Base-by-base conservation (phyloP, 1,140 invertebrate species). In the Drosophila equinoxialis region DNA sequence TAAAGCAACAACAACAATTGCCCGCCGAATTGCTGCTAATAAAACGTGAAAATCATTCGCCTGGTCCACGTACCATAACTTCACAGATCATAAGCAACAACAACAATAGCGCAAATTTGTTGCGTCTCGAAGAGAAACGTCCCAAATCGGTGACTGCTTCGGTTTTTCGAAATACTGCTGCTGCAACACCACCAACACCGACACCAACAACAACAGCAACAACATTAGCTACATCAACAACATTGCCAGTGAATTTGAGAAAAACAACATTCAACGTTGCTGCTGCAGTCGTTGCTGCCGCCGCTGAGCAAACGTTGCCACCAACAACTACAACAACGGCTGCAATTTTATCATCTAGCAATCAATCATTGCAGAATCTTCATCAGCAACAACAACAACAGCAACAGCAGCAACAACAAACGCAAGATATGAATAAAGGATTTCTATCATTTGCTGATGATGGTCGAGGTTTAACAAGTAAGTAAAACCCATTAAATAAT, bases 401-500 rank as follows among this genome's bases (percentile, higher is more conserved):
- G 17, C 57, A 72, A 17, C 72, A 77, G 14, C 82, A 79, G 68
- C 96, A 96, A 67, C 71, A 68, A 77, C 95, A 96, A 90, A 96
- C 97, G 68, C 95, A 97, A 94, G 97, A 98, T 92, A 98, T 98
- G 97, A 97, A 96, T 93, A 96, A 97, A 93, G 96, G 96, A 82
- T 98, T 97, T 93, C 94, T 98, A 78, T 96, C 95, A 90, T 97
- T 97, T 92, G 95, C 95, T 78, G 96, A 97, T 90, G 95, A 98
- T 93, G 95, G 97, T 84, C 95, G 95, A 78, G 96, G 96, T 77
- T 93, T 96, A 91, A 97, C 96, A 93, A 96, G 97, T 97, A 94
- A 95, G 96, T 95, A 81, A 57, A 66, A 66, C 13, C 10, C 35
- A 11, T 3, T 1, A 35, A 17, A 10, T 8, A 42, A 42, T n/a